Evolutionary conservation across 2,888 invertebrate species (phyloP), one percentile per base, ranked within the genome.

Genomic region (Scaptomyza flava): DNA sequence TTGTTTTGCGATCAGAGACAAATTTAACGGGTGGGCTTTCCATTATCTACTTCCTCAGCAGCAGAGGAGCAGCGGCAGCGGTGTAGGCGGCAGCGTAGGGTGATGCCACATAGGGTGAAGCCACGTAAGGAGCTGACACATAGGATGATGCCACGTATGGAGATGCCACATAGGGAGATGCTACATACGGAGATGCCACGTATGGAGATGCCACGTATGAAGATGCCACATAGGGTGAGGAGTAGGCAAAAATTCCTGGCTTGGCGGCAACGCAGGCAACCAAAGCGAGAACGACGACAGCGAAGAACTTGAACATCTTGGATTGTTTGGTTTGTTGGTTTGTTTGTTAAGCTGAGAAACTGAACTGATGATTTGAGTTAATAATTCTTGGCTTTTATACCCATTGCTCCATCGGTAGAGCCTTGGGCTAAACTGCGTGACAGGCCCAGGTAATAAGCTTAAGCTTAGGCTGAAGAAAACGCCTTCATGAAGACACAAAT

Each of bases 191-290:
- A 1, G 93, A 90, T 14, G 93, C 93, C 53, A 84, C 85, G 3
- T 84, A 86, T 0, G 80, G 54, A 0, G 80, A 90, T 12, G 92
- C 79, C 36, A 81, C 80, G 11, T 85, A 81, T 6, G 88, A 80
- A 8, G 93, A 90, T 14, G 93, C 93, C 7, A 92, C 90, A 38
- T 92, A 72, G 11, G 93, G 93, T 6, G 94, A 93, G 5, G 84
- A 75, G 77, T 90, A 90, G 62, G 90, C 89, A 53, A 91, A 52
- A 36, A 90, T 51, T 43, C 89, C 90, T 23, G 91, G 89, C 67
- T 91, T 91, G 46, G 90, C 91, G 36, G 89, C 85, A 48, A 74
- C 89, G 36, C 87, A 78, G 64, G 85, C 89, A 48, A 90, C 62
- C 70, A 89, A 62, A 54, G 89, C 90, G 79, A 89, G 70, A 47